Base-by-base conservation (phyloP, 2,113 vertebrate genomes). In the Tympanuchus pallidicinctus region DNA sequence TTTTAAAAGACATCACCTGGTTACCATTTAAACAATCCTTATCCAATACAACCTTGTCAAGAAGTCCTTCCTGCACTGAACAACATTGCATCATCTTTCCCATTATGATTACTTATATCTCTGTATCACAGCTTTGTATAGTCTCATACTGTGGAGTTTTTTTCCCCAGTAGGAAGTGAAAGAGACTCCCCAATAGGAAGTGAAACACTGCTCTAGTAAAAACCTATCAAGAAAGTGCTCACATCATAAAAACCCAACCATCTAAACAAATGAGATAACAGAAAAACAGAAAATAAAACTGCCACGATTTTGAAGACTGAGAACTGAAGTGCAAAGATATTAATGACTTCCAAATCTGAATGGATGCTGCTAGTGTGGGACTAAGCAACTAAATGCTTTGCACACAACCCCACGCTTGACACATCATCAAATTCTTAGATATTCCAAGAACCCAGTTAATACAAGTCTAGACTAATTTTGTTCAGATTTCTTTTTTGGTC, bases 1-100 rank as follows among this genome's bases (percentile, higher is more conserved):
- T 92, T 95, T 96, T 95, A 56, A 94, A 90, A 90, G 73, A 61
- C 59, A 91, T 45, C 78, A 61, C 52, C 90, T 56, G 30, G 32
- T 52, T 88, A 64, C 32, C 30, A 71, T 57, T 92, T 75, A 75
- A 89, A 54, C 77, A 86, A 86, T 67, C 21, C 28, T 82, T 8
- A 82, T 13, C 2, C 12, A 75, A 75, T 30, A 93, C 59, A 86
- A 66, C 24, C 56, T 43, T 34, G 48, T 14, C 47, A 48, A 86
- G 60, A 60, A 70, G 48, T 22, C 27, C 48, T 38, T 80, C 77
- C 71, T 91, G 24, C 57, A 74, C 16, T 67, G 6, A 72, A 50
- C 13, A 25, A 50, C 13, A 25, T 24, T 48, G 54, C 32, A 45
- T 13, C 18, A 18, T 13, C 14, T 59, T 76, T 54, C 32, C 19